phyloP scores from a whole-genome alignment of 2,113 vertebrate genomes.

The Ictalurus furcatus region DNA sequence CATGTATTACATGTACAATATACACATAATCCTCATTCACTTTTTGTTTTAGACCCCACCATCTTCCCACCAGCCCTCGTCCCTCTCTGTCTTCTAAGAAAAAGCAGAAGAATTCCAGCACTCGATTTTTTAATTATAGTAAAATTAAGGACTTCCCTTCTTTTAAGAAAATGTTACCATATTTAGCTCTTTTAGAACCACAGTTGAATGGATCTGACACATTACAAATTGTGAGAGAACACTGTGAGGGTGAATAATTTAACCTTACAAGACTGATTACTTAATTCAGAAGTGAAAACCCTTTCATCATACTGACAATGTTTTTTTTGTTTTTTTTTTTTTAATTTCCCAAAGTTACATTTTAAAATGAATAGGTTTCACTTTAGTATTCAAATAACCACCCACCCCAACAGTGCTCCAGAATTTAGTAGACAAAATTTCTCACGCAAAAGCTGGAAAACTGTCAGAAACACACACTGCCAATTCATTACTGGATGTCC shows the following conservation, averaged over 20 bases:
- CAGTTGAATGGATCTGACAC: neutral
- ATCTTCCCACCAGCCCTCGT: neutral
- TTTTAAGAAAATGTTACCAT: neutral
- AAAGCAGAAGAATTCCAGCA: neutral
- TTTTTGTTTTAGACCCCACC: neutral
- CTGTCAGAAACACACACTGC: slow-evolving; percentile 14
- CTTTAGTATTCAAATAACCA: neutral
- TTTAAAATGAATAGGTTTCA: neutral
- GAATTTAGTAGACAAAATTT: neutral
- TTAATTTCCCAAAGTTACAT: slow-evolving; percentile 1
- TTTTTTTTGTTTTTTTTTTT: neutral
- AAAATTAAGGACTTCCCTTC: neutral
- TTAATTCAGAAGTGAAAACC: neutral
- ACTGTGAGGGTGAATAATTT: neutral
- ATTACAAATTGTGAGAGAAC: neutral
- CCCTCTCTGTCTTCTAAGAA: neutral
- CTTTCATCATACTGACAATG: neutral
- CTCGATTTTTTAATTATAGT: neutral
- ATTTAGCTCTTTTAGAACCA: neutral
- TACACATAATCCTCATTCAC: neutral
- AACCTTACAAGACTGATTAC: neutral
- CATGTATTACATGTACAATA: neutral
- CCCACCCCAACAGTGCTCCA: neutral
- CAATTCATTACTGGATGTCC: slow-evolving; percentile 31
- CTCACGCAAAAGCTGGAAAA: slow-evolving; percentile 16